Conservation (phyloP, 2,888 invertebrate species). For the Pachymerium ferrugineum region DNA sequence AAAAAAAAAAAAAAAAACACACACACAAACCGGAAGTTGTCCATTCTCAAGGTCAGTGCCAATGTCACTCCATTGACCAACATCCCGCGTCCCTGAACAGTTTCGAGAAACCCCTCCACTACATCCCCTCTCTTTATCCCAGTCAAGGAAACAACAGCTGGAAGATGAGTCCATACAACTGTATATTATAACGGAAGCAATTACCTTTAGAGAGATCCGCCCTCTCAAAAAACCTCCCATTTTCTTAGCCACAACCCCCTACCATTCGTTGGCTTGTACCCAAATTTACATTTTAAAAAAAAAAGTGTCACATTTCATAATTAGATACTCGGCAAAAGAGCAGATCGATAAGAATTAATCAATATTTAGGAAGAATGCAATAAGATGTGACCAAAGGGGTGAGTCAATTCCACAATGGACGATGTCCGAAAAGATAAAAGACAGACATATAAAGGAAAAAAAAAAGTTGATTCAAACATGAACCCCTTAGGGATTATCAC, state of each 20-base stretch:
- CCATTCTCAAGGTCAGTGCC: not conserved
- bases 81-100: not conserved
- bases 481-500: not conserved
- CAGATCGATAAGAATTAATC: not conserved
- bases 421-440: not conserved
- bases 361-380: not conserved
- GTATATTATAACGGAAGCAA: not conserved
- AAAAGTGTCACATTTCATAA: constrained; percentile 6
- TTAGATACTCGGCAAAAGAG: not conserved
- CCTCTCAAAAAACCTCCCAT: not conserved
- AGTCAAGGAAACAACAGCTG: constrained; percentile 13
- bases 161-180: not conserved
- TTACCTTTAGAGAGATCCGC: not conserved
- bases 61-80: constrained; percentile 1
- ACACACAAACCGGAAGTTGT: not conserved
- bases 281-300: not conserved
- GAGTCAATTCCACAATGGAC: too few species aligned
- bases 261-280: not conserved
- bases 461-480: not conserved
- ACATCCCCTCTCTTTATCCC: not conserved
- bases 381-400: not conserved
- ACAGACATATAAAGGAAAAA: too few species aligned
- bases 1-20: too few species aligned
- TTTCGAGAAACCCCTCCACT: not conserved
- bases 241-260: not conserved